These are phyloP conservation scores for Zootoca vivipara DNA, from an alignment of 2,113 vertebrate genomes.

Conservation along the genomic window DNA sequence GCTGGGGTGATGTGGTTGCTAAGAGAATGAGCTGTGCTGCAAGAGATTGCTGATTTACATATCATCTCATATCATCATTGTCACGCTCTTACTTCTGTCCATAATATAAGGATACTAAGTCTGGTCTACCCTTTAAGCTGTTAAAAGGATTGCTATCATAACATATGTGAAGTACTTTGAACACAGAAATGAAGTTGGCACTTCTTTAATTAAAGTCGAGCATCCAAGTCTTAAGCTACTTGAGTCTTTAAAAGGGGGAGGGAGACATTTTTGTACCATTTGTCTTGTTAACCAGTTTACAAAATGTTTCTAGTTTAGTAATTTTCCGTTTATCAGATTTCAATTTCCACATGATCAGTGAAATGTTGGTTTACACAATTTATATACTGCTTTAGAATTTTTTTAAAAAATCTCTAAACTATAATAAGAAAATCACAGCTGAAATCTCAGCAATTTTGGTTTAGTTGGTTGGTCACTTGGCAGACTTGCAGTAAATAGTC, in stretches of 20 bases:
- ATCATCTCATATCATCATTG: background rate
- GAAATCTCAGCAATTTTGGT: too few relatives aligned
- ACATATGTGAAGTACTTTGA: background rate
- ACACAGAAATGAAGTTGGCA: background rate
- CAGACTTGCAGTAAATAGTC: background rate
- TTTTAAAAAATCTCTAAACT: too few relatives aligned
- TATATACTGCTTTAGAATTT: too few relatives aligned
- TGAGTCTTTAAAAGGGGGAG: background rate
- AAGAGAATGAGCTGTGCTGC: background rate
- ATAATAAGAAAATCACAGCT: too few relatives aligned
- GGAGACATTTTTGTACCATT: background rate
- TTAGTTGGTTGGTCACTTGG: background rate
- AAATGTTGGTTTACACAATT: background rate
- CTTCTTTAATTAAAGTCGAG: background rate
- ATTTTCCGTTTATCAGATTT: background rate
- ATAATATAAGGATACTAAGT: background rate
- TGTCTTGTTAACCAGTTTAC: background rate
- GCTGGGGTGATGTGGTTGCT: background rate
- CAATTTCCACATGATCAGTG: background rate
- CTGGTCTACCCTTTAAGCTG: background rate
- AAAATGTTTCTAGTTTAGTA: background rate
- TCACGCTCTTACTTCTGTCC: background rate
- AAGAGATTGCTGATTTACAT: conserved; percentile 6
- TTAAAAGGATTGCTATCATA: background rate
- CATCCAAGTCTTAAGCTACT: background rate